phyloP scores from a whole-genome alignment of 2,888 invertebrate species.

The Tribolium freemani region DNA sequence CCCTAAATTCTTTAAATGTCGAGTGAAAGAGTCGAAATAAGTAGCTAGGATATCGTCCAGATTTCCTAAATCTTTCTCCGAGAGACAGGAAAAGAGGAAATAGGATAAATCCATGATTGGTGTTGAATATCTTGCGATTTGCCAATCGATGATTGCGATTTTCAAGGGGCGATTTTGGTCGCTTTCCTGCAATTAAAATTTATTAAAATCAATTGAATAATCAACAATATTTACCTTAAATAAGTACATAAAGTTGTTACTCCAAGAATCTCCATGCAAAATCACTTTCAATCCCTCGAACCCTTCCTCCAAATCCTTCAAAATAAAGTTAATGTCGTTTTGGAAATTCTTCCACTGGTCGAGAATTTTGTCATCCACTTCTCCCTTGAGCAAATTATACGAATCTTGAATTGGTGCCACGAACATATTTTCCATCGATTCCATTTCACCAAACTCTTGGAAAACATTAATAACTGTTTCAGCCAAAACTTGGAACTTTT shows the following conservation, averaged over 20 bases:
- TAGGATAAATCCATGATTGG: slow-evolving; percentile 38
- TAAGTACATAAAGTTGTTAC: slow-evolving; percentile 40
- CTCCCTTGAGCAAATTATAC: slow-evolving; percentile 6
- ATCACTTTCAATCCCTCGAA: slow-evolving; percentile 17
- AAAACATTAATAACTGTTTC: not conserved
- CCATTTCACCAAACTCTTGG: slow-evolving; percentile 5
- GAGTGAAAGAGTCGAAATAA: slow-evolving; percentile 5
- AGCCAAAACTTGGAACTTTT: slow-evolving; percentile 41
- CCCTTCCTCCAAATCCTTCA: not conserved
- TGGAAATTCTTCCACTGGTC: not conserved
- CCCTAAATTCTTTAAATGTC: not conserved
- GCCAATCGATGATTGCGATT: slow-evolving; percentile 38
- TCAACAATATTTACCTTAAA: not conserved
- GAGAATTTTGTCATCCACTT: slow-evolving; percentile 2
- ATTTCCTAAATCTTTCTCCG: not conserved
- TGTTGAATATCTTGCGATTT: slow-evolving; percentile 10
- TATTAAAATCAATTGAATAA: slow-evolving; percentile 50
- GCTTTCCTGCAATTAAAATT: slow-evolving; percentile 4
- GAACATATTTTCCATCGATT: slow-evolving; percentile 19
- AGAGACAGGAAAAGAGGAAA: slow-evolving; percentile 22
- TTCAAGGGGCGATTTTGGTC: not conserved
- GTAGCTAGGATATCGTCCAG: not conserved
- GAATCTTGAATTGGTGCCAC: not conserved
- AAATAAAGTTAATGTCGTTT: not conserved
- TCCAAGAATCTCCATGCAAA: slow-evolving; percentile 44